Evolutionary conservation across 2,113 vertebrate genomes (phyloP).

Genomic region (Empidonax alnorum): DNA sequence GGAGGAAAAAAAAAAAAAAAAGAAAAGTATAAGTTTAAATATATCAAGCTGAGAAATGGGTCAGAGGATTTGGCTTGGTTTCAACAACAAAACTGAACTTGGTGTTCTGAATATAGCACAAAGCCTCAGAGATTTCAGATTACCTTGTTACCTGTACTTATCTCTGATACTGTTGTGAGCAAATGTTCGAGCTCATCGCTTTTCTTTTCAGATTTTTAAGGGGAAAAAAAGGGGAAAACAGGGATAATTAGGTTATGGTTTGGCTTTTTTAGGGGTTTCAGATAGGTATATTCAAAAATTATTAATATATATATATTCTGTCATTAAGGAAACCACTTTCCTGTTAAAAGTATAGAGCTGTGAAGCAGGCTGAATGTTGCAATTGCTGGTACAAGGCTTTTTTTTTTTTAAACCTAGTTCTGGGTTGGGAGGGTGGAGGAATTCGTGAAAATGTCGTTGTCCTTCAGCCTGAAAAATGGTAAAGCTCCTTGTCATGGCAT

Average conservation of each 20-base stretch:
- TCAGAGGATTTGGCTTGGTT: slow-evolving; percentile 62
- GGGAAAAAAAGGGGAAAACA: neutral
- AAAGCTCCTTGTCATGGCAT: neutral
- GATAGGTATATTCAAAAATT: neutral
- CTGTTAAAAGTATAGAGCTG: neutral
- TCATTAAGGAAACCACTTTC: neutral
- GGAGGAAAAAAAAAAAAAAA: neutral
- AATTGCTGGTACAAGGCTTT: neutral
- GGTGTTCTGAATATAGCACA: neutral
- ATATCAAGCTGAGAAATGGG: slow-evolving; percentile 37
- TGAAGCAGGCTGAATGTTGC: neutral
- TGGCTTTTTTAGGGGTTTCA: neutral
- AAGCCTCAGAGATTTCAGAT: neutral
- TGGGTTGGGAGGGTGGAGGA: neutral
- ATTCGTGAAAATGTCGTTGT: neutral
- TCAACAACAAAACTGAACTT: slow-evolving; percentile 31
- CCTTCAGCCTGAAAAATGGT: neutral
- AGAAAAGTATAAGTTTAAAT: neutral
- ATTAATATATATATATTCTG: neutral
- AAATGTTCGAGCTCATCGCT: neutral
- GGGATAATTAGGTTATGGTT: neutral
- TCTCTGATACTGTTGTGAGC: neutral
- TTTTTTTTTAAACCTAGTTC: neutral
- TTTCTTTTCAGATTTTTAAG: neutral
- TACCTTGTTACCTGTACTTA: neutral